Evolutionary conservation across 2,797 vertebrate species (phyloP), one percentile per base, ranked within the genome.

Genomic region (Myotis pilosus): DNA sequence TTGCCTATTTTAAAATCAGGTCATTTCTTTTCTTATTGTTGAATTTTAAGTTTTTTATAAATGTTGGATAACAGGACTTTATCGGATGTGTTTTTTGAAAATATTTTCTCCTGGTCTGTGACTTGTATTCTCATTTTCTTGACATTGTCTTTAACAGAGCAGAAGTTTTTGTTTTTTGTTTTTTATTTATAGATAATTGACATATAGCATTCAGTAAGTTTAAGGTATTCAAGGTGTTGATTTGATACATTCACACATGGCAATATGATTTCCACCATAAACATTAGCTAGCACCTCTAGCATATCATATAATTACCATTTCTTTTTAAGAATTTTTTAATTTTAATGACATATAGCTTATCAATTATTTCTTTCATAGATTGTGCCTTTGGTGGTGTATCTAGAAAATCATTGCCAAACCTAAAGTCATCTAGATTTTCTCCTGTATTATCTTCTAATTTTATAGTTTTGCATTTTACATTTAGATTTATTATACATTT

Each of bases 381-480:
- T 75, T 38, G 22, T 75, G 33, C 30, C 38, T 96, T 79, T 86
- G 15, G 30, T 53, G n/a, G 44, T 75, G 2, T 33, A 75, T 68
- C 71, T 72, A 49, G 76, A 91, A 91, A 85, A 23, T 62, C 33
- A 55, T 81, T 71, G 28, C 25, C n/a, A 87, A 87, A 71, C 76
- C 41, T 62, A 83, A 74, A 20, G 22, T 87, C 28, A 71, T 72
- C 75, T 89, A 49, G 36, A 93, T 80, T 96, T 94, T 87, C 38
- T 95, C 38, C 60, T 78, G 3, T 62, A 12, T 72, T 87, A 44
- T 49, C 36, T 82, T 88, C 72, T 86, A 88, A 33, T 92, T 79
- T 57, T 80, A 23, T n/a, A 71, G 57, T 72, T 89, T 94, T 76
- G 44, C 71, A 81, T 95, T 87, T 94, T 86, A 41, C 23, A 44